Conservation (phyloP, 2,888 invertebrate genomes). For the Pterostichus niger region DNA sequence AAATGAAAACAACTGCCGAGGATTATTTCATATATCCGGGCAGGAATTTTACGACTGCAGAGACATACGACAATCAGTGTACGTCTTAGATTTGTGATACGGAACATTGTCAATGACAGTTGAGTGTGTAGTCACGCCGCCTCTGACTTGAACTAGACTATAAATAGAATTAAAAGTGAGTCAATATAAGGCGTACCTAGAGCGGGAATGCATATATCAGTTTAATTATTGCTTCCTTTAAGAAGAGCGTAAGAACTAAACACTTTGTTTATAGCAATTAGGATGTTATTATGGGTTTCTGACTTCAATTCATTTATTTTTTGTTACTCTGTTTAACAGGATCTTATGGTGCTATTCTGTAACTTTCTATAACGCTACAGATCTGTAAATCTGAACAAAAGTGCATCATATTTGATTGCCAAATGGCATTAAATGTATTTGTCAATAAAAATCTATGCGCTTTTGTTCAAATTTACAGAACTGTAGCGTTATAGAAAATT, state of each 20-base stretch:
- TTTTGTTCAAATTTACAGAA: no score
- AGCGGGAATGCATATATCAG: neutral
- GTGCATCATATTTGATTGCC: no score
- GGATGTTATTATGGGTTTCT: neutral
- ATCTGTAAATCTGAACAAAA: no score
- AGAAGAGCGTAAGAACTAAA: neutral
- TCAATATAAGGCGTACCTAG: conserved; percentile 14
- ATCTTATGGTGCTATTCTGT: no score
- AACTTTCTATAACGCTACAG: no score
- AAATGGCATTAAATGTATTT: no score
- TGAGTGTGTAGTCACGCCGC: conserved; percentile 8
- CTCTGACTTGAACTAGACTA: conserved; percentile 7
- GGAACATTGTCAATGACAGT: conserved; percentile 7
- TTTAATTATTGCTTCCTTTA: conserved; percentile 28
- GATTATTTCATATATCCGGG: conserved; percentile 40
- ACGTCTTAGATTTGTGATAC: conserved; percentile 21
- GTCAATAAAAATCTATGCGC: no score
- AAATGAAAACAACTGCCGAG: neutral
- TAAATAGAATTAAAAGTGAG: conserved; percentile 18
- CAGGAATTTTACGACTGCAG: conserved; percentile 29
- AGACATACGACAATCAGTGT: neutral
- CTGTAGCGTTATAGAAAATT: no score
- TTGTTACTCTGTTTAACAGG: no score
- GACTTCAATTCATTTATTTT: no score
- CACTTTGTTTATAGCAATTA: conserved; percentile 5